Conservation (phyloP, 2,113 vertebrate genomes). For the Clarias macrocephalus region DNA sequence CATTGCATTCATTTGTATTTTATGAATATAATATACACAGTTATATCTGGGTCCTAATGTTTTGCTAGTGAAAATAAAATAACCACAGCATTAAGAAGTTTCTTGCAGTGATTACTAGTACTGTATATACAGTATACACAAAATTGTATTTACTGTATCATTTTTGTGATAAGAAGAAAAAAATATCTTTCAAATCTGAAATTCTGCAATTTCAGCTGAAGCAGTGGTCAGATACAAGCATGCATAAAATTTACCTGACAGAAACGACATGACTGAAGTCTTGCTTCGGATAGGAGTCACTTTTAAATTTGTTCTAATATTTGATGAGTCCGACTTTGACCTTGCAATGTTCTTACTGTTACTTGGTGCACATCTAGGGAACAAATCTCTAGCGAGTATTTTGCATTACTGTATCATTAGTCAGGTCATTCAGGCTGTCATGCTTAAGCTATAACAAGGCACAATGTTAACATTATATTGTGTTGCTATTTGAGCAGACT, state of each 20-base stretch:
- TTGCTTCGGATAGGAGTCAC: neutral
- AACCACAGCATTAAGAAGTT: too few species aligned
- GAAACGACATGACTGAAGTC: neutral
- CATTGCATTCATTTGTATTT: too few species aligned
- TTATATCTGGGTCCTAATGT: too few species aligned
- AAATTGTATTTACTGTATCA: too few species aligned
- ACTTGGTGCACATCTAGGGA: neutral
- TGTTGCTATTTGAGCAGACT: neutral
- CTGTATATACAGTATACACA: too few species aligned
- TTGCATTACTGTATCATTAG: neutral
- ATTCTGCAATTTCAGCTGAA: too few species aligned
- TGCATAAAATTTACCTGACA: neutral
- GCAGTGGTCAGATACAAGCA: neutral
- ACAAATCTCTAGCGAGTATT: neutral
- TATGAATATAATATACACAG: too few species aligned
- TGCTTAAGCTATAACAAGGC: neutral
- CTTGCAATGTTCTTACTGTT: neutral
- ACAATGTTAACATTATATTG: neutral
- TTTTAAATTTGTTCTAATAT: neutral
- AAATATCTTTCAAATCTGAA: too few species aligned
- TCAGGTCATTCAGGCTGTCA: neutral
- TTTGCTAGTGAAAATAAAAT: too few species aligned
- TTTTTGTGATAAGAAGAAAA: too few species aligned
- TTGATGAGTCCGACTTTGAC: neutral
- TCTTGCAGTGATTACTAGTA: too few species aligned